These are phyloP conservation scores for Babyrousa celebensis DNA, from an alignment of 2,797 vertebrate species.

Conservation along the genomic window DNA sequence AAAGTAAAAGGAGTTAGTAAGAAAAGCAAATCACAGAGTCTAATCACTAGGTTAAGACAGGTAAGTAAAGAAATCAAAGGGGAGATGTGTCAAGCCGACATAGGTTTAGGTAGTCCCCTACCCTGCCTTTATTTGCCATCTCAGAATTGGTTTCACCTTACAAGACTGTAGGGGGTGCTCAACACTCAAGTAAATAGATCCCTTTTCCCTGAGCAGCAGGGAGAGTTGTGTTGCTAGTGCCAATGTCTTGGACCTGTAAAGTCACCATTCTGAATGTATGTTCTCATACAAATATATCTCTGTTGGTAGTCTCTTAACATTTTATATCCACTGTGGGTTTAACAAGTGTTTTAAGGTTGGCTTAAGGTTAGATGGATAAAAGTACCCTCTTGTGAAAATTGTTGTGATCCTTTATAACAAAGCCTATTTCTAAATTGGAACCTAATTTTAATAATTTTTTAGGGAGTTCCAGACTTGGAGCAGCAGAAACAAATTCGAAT, in stretches of 20 bases:
- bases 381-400: conserved; percentile 29
- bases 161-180: not conserved
- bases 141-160: not conserved
- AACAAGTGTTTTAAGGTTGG: conserved; percentile 31
- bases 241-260: not conserved
- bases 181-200: not conserved
- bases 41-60: not conserved
- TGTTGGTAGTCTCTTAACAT: conserved; percentile 28
- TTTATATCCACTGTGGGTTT: conserved; percentile 1
- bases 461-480: too few species aligned
- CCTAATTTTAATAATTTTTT: conserved; percentile 40
- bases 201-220: not conserved
- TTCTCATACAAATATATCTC: conserved; percentile 20
- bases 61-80: not conserved
- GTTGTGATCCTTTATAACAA: conserved; percentile 44
- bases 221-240: not conserved
- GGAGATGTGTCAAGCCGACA: not conserved
- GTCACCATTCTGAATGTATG: not conserved
- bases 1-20: not conserved
- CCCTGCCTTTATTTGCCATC: not conserved
- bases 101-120: not conserved
- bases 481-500: too few species aligned
- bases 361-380: not conserved
- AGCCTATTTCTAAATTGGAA: conserved; percentile 31
- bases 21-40: not conserved